Percentiles rank a stretch among this genome's conserved stretches.
These are phyloP conservation scores for Eupelmus urozonus DNA, from an alignment of 2,888 invertebrate species.

Conservation along the genomic window DNA sequence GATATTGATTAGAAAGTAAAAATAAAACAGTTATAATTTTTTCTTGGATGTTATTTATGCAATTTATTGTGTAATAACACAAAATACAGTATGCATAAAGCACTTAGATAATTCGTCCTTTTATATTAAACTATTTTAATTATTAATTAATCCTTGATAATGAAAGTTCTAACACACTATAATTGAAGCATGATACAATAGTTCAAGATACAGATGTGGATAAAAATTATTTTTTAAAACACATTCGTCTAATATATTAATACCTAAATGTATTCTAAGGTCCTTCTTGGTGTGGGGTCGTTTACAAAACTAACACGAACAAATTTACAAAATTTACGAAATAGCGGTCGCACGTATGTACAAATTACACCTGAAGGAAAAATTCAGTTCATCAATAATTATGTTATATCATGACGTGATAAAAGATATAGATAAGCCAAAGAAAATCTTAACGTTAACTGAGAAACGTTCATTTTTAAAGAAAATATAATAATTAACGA, in stretches of 20 bases:
- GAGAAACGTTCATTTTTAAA: constrained; percentile 8
- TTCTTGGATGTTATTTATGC: not conserved
- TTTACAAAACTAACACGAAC: constrained; percentile 19
- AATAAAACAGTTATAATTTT: too few relatives aligned
- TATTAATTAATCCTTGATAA: constrained; percentile 6
- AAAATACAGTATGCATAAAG: constrained; percentile 39
- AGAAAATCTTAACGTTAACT: constrained; percentile 13
- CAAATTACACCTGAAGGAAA: constrained; percentile 44
- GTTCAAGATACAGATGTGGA: too few relatives aligned
- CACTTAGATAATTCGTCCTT: constrained; percentile 22
- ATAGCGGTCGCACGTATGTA: constrained; percentile 46
- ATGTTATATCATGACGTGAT: not conserved
- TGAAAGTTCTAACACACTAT: constrained; percentile 2
- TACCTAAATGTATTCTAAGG: too few relatives aligned
- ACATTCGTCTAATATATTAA: too few relatives aligned
- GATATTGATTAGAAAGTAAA: too few relatives aligned
- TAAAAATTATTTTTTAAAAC: too few relatives aligned
- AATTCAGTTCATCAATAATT: constrained; percentile 22
- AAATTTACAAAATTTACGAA: constrained; percentile 39
- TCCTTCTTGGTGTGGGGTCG: not conserved
- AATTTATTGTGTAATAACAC: constrained; percentile 49
- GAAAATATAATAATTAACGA: too few relatives aligned
- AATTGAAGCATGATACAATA: constrained; percentile 2
- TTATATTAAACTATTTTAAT: constrained; percentile 33
- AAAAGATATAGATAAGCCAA: constrained; percentile 21